phyloP scores from a whole-genome alignment of 2,797 vertebrate species.

The Taeniopygia guttata region DNA sequence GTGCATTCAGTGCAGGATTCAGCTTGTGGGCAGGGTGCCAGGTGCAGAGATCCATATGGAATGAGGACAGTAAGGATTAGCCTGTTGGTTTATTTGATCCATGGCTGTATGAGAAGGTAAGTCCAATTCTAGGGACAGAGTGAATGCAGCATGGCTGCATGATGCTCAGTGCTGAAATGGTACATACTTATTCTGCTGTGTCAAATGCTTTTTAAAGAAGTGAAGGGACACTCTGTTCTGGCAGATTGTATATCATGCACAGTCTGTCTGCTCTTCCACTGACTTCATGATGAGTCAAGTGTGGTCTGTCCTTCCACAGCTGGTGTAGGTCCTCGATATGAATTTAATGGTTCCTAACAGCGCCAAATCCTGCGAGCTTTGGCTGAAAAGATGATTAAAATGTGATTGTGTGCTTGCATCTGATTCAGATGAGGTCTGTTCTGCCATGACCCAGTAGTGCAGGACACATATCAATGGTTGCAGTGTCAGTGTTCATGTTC shows the following conservation, averaged over 20 bases:
- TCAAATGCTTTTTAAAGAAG: constrained; percentile 56
- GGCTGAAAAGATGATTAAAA: background rate
- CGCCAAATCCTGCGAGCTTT: background rate
- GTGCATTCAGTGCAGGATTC: background rate
- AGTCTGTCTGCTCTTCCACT: constrained; percentile 17
- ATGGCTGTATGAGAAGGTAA: background rate
- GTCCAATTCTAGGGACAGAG: background rate
- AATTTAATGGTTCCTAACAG: background rate
- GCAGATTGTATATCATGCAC: constrained; percentile 32
- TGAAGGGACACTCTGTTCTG: constrained; percentile 48
- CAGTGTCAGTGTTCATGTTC: background rate
- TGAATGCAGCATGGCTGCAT: fast-evolving
- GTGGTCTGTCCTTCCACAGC: constrained; percentile 35
- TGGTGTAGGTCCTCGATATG: background rate
- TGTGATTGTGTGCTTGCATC: background rate
- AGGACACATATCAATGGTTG: background rate
- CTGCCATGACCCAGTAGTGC: background rate
- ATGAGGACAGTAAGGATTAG: background rate
- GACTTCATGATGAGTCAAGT: constrained; percentile 48
- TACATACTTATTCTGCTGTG: background rate
- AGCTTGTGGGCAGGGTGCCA: background rate
- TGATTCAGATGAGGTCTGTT: background rate
- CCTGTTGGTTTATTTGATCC: fast-evolving
- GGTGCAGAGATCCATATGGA: background rate
- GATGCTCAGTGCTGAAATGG: background rate